These are phyloP conservation scores for Catharus minimus DNA, from an alignment of 2,113 vertebrate species.

Conservation along the genomic window DNA sequence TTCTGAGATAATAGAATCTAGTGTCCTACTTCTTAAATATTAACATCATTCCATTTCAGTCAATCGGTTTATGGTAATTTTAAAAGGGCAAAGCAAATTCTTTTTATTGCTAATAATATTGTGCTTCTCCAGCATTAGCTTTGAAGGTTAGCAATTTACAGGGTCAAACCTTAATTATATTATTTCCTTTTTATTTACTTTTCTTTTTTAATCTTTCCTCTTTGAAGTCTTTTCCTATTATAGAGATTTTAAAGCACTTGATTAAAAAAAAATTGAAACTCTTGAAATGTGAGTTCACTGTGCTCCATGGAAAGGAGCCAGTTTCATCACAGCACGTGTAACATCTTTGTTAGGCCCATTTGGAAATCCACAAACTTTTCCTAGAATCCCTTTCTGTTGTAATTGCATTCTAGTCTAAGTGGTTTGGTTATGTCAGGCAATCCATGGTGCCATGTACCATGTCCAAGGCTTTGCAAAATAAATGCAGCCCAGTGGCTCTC, in stretches of 20 bases:
- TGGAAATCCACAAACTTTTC: not conserved
- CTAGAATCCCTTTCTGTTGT: not conserved
- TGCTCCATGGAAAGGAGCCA: not conserved
- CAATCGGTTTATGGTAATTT: conserved; percentile 82
- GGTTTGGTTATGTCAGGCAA: not conserved
- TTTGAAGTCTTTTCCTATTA: conserved; percentile 46
- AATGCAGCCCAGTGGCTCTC: not conserved
- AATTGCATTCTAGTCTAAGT: not conserved
- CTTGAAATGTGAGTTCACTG: not conserved
- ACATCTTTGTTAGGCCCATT: not conserved
- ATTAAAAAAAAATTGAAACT: not conserved
- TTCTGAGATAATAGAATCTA: conserved; percentile 82
- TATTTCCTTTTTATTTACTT: conserved; percentile 65
- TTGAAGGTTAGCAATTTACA: conserved; percentile 77
- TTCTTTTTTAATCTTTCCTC: conserved; percentile 54
- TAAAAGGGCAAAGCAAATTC: conserved; percentile 81
- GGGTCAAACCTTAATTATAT: conserved; percentile 75
- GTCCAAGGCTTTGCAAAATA: not conserved
- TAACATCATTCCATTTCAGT: conserved; percentile 81
- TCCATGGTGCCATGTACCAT: fast-evolving
- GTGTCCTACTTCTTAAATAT: conserved; percentile 82
- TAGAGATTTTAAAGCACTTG: conserved; percentile 7
- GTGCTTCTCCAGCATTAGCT: conserved; percentile 71
- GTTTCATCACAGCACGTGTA: not conserved
- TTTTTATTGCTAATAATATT: conserved; percentile 82